These are phyloP conservation scores for Lissonota sp. DNA, from an alignment of 2,888 invertebrate genomes.

Conservation along the genomic window DNA sequence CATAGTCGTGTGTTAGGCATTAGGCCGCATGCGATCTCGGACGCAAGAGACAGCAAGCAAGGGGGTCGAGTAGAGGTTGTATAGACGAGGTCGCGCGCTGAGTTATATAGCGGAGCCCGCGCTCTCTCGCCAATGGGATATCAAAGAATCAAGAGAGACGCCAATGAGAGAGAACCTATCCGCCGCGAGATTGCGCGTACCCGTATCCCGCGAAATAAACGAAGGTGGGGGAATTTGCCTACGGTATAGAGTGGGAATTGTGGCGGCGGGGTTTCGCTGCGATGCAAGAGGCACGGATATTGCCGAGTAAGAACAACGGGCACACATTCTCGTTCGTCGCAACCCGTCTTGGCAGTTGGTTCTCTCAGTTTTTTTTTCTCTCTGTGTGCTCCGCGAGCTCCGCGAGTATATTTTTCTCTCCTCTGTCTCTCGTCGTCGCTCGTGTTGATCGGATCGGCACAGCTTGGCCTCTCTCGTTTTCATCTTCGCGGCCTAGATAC, in stretches of 20 bases:
- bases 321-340: constrained; percentile 81
- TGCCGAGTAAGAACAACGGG: constrained; percentile 74
- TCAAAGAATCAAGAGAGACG: constrained; percentile 34
- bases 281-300: constrained; percentile 69
- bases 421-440: constrained; percentile 23
- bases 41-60: no score
- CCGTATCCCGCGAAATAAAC: constrained; percentile 71
- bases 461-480: background rate
- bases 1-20: constrained; percentile 57
- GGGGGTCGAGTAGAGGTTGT: constrained; percentile 56
- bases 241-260: constrained; percentile 72
- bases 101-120: no score
- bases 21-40: constrained; percentile 49
- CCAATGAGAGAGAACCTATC: constrained; percentile 64
- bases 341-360: constrained; percentile 79
- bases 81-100: constrained; percentile 63
- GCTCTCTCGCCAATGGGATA: constrained; percentile 47
- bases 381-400: constrained; percentile 56
- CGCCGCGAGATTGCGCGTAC: constrained; percentile 74
- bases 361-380: constrained; percentile 73
- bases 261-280: constrained; percentile 77
- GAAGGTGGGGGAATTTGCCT: constrained; percentile 60
- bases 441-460: no score
- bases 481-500: background rate
- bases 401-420: constrained; percentile 24